Evolutionary conservation across 2,113 vertebrate genomes (phyloP).

Genomic region (Phasianus colchicus): DNA sequence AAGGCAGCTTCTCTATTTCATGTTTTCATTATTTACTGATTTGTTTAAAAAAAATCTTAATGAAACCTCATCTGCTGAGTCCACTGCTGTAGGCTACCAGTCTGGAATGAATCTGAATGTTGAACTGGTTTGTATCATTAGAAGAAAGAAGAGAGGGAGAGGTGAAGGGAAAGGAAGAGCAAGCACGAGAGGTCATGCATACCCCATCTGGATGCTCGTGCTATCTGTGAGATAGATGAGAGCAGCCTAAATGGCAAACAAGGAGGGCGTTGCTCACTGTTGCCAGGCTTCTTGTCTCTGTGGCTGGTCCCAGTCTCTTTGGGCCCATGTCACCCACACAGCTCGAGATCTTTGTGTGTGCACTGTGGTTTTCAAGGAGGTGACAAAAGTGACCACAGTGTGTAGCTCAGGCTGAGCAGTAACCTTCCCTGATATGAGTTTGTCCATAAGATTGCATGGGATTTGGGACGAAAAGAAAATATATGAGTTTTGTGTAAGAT

Average conservation of each 20-base stretch:
- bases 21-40: neutral
- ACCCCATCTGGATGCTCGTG: neutral
- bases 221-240: neutral
- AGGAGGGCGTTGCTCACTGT: neutral
- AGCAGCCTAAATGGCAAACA: neutral
- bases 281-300: accelerated
- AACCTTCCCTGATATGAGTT: neutral
- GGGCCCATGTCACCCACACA: accelerated
- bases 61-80: neutral
- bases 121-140: neutral
- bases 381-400: neutral
- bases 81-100: neutral
- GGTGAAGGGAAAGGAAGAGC: neutral
- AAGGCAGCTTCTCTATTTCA: neutral
- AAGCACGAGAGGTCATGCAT: neutral
- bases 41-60: neutral
- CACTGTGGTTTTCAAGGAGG: neutral
- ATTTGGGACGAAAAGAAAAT: neutral
- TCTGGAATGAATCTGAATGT: neutral
- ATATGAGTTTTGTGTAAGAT: neutral
- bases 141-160: neutral
- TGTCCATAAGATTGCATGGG: accelerated
- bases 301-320: neutral
- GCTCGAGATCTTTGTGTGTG: neutral
- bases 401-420: neutral